A percentile compares a stretch with the other conserved stretches of the same genome.
These are phyloP conservation scores for Anoplopoma fimbria DNA, from an alignment of 2,113 vertebrate species.

Conservation along the genomic window DNA sequence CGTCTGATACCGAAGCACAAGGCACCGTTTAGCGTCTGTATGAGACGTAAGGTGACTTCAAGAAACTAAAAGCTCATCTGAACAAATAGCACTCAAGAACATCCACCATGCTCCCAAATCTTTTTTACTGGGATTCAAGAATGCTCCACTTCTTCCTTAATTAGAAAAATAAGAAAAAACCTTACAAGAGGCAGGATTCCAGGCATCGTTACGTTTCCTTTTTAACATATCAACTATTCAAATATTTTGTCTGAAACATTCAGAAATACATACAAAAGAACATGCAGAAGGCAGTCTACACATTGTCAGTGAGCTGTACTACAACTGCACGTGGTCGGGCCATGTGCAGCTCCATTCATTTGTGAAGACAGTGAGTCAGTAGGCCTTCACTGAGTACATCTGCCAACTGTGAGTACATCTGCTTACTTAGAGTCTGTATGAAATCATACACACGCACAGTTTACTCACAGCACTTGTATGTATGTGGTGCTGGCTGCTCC, in stretches of 20 bases:
- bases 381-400: conserved; percentile 24
- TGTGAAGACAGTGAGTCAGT: conserved; percentile 57
- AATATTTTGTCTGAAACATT: not conserved
- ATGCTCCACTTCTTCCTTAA: not conserved
- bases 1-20: not conserved
- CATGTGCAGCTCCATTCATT: conserved; percentile 47
- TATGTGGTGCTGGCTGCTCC: conserved; percentile 53
- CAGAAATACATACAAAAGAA: not conserved
- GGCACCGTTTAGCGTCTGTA: not conserved
- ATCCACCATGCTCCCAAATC: not conserved
- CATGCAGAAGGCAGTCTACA: not conserved
- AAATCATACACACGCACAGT: conserved; percentile 34
- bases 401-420: conserved; percentile 61
- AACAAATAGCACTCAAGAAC: not conserved
- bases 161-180: too few relatives aligned
- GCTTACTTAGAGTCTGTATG: conserved; percentile 41
- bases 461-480: conserved; percentile 61
- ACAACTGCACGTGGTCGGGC: not conserved
- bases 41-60: not conserved
- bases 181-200: too few relatives aligned
- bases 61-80: too few relatives aligned
- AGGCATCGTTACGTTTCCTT: too few relatives aligned
- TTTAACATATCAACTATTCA: not conserved
- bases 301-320: not conserved
- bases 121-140: not conserved